Base-by-base conservation (phyloP, 2,113 vertebrate genomes). In the Xenopus borealis region DNA sequence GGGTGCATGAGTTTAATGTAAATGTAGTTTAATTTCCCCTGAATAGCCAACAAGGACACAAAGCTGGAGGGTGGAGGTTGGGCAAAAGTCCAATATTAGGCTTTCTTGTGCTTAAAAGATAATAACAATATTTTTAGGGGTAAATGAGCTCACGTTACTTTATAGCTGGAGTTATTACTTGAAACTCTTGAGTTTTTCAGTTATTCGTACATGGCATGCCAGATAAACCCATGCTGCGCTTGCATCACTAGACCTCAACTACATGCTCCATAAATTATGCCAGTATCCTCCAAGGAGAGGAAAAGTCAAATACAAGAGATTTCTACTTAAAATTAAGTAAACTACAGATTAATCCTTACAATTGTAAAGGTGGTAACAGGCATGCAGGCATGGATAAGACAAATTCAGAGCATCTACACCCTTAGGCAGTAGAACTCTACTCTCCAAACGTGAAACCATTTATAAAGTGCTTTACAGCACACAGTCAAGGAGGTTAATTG, bases 401-500 rank as follows among this genome's bases (percentile, higher is more conserved):
- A 89, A 90, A 92, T 92, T 88, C 91, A 81, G 91, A 88, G 92
- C 93, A 91, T 94, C 93, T 87, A 65, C 87, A 91, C 92, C 93
- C 93, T 91, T 86, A 90, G 93, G 92, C 93, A 86, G 89, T 91
- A 89, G 93, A 91, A 92, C 92, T 91, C 93, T 90, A 92, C 91
- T 90, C 92, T 88, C 92, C 85, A 90, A 92, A 92, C 93, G 94
- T 90, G 92, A 94, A 96, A 94, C 95, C 94, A 94, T 95, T 97
- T 95, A 94, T 94, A 93, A 95, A 95, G 95, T 96, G 95, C 97
- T 98, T 98, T 96, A 96, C 95, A 95, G 94, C 93, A 92, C 88
- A 91, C 96, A 98, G 95, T 96, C 95, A 97, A 95, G 96, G 97
- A 96, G 97, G 96, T 98, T 98, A 98, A 99, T 98, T 98, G 96